These are phyloP conservation scores for Gnathonemus echidnorhynchus DNA, from an alignment of 2,113 vertebrate species.

Conservation along the genomic window DNA sequence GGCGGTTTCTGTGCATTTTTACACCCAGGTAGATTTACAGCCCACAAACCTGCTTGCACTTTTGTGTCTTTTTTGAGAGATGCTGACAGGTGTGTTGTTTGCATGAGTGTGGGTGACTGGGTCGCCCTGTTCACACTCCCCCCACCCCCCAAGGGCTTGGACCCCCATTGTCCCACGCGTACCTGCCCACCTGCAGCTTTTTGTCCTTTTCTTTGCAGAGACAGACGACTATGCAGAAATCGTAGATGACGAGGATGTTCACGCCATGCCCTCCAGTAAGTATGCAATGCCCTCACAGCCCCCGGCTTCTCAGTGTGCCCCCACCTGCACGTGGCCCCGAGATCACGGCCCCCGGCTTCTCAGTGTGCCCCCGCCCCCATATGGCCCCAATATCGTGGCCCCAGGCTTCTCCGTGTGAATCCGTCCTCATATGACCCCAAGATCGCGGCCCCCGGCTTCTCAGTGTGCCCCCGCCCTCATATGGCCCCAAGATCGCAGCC, in stretches of 20 bases:
- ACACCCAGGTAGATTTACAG: neutral
- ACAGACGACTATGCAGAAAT: constrained; percentile 99
- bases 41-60: neutral
- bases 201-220: constrained; percentile 64
- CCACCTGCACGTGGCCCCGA: too few species aligned
- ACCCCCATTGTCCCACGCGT: neutral
- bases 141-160: neutral
- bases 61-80: neutral
- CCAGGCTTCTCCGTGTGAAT: too few species aligned
- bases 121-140: neutral
- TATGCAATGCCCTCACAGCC: constrained; percentile 23
- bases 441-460: too few species aligned
- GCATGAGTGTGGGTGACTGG: constrained; percentile 5
- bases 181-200: neutral
- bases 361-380: too few species aligned
- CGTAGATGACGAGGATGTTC: constrained; percentile 96
- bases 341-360: neutral
- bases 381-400: too few species aligned
- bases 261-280: constrained; percentile 99
- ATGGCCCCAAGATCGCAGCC: too few species aligned
- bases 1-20: neutral
- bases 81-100: neutral
- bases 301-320: neutral
- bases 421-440: too few species aligned
- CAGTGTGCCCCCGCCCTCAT: too few species aligned